phyloP scores from a whole-genome alignment of 2,113 vertebrate species.

The Entelurus aequoreus region DNA sequence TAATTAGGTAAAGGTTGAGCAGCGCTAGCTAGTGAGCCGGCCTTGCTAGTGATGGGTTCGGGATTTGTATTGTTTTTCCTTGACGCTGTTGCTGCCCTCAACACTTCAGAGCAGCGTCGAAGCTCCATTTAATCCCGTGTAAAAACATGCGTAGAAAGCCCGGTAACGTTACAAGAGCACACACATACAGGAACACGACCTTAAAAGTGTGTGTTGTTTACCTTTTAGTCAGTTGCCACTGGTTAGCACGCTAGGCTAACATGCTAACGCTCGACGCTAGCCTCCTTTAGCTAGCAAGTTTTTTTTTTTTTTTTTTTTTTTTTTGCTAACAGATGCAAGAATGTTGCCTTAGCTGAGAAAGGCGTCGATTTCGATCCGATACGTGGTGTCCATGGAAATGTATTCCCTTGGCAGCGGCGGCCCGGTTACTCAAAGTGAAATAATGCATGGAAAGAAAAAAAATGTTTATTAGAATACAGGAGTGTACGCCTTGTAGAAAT shows the following conservation, averaged over 20 bases:
- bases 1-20: constrained; percentile 24
- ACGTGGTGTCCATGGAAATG: constrained; percentile 19
- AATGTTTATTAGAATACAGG: constrained; percentile 58
- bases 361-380: constrained; percentile 42
- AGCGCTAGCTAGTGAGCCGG: constrained; percentile 30
- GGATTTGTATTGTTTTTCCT: constrained; percentile 58
- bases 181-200: neutral
- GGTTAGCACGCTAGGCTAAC: constrained; percentile 57
- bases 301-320: too few species aligned
- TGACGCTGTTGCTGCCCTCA: constrained; percentile 47
- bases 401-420: constrained; percentile 25
- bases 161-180: neutral
- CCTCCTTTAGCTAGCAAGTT: constrained; percentile 55
- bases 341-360: constrained; percentile 49
- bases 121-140: neutral
- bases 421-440: constrained; percentile 30
- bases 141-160: neutral
- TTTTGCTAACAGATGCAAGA: constrained; percentile 56
- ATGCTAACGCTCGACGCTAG: constrained; percentile 55
- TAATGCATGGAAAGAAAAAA: constrained; percentile 51
- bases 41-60: constrained; percentile 28
- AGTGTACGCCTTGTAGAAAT: constrained; percentile 65
- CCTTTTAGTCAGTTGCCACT: constrained; percentile 61
- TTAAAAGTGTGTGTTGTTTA: constrained; percentile 51
- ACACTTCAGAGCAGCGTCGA: constrained; percentile 11